A percentile compares a stretch with the other conserved stretches of the same genome.
Evolutionary conservation across 1,140 invertebrate genomes (phyloP).

Genomic region (Gonioctena quinquepunctata): DNA sequence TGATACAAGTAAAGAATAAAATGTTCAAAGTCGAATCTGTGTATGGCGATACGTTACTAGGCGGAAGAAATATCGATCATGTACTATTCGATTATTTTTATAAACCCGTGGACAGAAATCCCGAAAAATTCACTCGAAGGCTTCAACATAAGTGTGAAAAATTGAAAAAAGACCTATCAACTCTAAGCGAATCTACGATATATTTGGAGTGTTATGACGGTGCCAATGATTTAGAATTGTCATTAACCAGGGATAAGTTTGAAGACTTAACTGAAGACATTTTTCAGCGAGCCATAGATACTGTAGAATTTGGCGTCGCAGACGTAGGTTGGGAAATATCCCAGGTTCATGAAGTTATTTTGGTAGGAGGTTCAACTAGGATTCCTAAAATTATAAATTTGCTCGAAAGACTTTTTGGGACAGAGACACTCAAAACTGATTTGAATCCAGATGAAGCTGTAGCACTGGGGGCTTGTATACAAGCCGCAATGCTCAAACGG

Average conservation of each 20-base stretch:
- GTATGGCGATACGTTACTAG: conserved; percentile 67
- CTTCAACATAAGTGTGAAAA: background rate
- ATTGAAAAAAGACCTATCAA: conserved; percentile 6
- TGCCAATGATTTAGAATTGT: conserved; percentile 8
- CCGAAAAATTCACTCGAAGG: background rate
- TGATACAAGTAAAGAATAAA: conserved; percentile 76
- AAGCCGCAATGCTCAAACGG: conserved; percentile 21
- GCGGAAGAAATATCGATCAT: conserved; percentile 73
- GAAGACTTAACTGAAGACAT: conserved; percentile 2
- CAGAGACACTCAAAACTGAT: conserved; percentile 15
- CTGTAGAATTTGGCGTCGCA: conserved; percentile 23
- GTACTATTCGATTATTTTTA: background rate
- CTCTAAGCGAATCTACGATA: background rate
- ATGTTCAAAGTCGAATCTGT: conserved; percentile 73
- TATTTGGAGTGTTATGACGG: conserved; percentile 22
- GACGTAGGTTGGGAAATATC: conserved; percentile 4
- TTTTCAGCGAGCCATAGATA: background rate
- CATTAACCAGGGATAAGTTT: background rate
- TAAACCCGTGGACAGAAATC: background rate
- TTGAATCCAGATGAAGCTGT: conserved; percentile 29
- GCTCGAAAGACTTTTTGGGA: background rate
- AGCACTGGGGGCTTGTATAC: conserved; percentile 31
- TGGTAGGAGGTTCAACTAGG: conserved; percentile 22
- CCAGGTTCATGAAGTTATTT: conserved; percentile 14
- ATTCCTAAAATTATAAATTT: conserved; percentile 16